Evolutionary conservation across 30 jellyfish, hydroid and myxozoan species (phyloP).

Genomic region (Aurelia aurita complex sp. Pacific): DNA sequence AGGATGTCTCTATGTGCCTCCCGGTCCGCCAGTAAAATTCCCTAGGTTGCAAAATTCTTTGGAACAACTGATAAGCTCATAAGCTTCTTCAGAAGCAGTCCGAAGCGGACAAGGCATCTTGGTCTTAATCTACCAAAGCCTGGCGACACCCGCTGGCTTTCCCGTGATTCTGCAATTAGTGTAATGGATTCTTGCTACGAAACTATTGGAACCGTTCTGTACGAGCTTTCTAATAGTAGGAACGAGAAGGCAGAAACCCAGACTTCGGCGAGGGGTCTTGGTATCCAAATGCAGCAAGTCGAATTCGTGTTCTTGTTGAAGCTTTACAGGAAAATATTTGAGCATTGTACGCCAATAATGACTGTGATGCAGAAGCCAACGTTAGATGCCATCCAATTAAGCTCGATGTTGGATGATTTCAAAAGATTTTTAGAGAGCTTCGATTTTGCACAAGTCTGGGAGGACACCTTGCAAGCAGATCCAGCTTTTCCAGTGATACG

Average conservation of each 20-base stretch:
- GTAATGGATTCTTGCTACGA: constrained; percentile 11
- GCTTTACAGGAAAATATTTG: constrained; percentile 1
- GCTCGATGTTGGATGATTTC: constrained; percentile 40
- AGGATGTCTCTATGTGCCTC: constrained; percentile 30
- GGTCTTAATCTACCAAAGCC: constrained; percentile 31
- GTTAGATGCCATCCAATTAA: constrained; percentile 19
- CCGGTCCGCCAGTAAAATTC: constrained; percentile 14
- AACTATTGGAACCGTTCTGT: constrained; percentile 17
- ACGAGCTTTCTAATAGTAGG: not conserved
- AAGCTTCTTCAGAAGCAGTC: constrained; percentile 19
- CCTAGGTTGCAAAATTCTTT: not conserved
- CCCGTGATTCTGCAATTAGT: not conserved
- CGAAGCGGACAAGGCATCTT: constrained; percentile 11
- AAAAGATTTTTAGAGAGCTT: not conserved
- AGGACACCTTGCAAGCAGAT: constrained; percentile 43
- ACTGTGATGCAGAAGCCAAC: constrained; percentile 50
- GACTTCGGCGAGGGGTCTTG: constrained; percentile 20
- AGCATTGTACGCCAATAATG: too few relatives aligned
- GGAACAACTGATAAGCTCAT: constrained; percentile 13
- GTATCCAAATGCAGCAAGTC: constrained; percentile 12
- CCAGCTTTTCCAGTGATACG: constrained; percentile 38
- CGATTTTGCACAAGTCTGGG: constrained; percentile 33
- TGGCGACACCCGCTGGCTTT: constrained; percentile 31
- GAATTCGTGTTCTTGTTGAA: constrained; percentile 36
- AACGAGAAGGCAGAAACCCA: constrained; percentile 2